Evolutionary conservation across 2,113 vertebrate species (phyloP).

Genomic region (Onychorhynchus coronatus): DNA sequence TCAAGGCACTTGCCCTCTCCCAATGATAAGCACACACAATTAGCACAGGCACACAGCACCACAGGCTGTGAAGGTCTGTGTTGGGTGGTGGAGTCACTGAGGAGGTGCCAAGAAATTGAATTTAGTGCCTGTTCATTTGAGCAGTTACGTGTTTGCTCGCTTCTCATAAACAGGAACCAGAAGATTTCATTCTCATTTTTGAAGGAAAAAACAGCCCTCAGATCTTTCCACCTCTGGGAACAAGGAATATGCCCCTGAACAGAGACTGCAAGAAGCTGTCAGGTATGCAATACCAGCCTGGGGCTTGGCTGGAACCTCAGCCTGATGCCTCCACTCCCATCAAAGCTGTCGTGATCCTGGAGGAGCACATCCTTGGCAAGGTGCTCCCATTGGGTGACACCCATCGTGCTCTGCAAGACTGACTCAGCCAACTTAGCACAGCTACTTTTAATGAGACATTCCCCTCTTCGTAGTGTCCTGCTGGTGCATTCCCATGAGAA

Average conservation of each 20-base stretch:
- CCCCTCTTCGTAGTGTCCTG: accelerated
- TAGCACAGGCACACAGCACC: not conserved
- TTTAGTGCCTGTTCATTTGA: not conserved
- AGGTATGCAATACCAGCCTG: not conserved
- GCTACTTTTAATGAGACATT: not conserved
- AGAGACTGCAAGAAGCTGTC: not conserved
- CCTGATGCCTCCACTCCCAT: not conserved
- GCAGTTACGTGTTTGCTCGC: accelerated
- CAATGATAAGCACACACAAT: not conserved
- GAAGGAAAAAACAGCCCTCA: not conserved
- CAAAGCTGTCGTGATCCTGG: not conserved
- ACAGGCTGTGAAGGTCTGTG: not conserved
- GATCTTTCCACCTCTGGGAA: not conserved
- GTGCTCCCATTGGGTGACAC: accelerated
- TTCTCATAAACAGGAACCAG: not conserved
- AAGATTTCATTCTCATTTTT: not conserved
- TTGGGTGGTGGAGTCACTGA: not conserved
- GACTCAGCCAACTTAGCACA: not conserved
- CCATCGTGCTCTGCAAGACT: accelerated
- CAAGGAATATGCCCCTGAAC: not conserved
- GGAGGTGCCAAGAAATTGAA: not conserved
- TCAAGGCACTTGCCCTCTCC: not conserved
- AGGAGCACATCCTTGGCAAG: not conserved
- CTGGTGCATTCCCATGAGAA: accelerated
- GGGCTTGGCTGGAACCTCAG: not conserved